Conservation (phyloP, 2,888 invertebrate genomes). For the Heterodera filipjevi region DNA sequence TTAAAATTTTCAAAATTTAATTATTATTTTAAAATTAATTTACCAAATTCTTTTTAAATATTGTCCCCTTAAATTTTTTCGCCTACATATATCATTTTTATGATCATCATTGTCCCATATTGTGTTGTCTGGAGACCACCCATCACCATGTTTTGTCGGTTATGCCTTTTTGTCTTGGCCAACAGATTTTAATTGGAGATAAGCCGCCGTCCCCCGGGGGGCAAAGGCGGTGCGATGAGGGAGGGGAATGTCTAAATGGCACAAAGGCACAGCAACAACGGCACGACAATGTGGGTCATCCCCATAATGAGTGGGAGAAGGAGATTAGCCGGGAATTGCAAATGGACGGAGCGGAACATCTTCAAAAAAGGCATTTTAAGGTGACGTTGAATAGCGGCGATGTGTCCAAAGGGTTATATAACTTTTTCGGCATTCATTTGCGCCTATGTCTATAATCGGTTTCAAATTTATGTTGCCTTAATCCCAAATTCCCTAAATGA, state of each 20-base stretch:
- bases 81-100: too few relatives aligned
- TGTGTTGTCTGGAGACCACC: background rate
- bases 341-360: too few relatives aligned
- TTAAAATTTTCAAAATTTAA: background rate
- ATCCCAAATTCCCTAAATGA: too few relatives aligned
- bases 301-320: background rate
- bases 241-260: background rate
- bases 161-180: slow-evolving; percentile 12
- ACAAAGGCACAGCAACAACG: background rate
- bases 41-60: too few relatives aligned
- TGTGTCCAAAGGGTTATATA: too few relatives aligned
- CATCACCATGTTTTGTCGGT: slow-evolving; percentile 11
- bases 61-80: too few relatives aligned
- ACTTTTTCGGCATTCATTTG: too few relatives aligned
- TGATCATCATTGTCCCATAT: background rate
- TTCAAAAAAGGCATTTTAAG: too few relatives aligned
- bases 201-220: background rate
- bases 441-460: too few relatives aligned
- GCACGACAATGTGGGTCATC: background rate
- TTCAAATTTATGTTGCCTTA: too few relatives aligned
- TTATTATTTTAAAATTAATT: too few relatives aligned
- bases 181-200: slow-evolving; percentile 20
- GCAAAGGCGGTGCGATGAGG: background rate
- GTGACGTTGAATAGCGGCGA: too few relatives aligned
- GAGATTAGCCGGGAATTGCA: background rate